Base-by-base conservation (phyloP, 2,113 vertebrate species). In the Sitta europaea region DNA sequence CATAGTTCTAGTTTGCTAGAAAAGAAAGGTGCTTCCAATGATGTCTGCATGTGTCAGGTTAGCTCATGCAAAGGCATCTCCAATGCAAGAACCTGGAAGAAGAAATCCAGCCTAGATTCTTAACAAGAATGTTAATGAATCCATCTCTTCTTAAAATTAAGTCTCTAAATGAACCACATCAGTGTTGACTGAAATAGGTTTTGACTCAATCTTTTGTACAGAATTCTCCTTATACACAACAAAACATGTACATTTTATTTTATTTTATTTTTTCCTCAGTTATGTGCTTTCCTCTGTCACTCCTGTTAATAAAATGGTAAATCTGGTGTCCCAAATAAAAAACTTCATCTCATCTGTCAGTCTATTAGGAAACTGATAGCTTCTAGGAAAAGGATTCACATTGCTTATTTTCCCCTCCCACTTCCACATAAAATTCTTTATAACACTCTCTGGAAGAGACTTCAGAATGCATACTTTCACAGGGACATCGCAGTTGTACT, bases 371-470 rank as follows among this genome's bases (percentile, higher is more conserved):
- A 77, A 51, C 31, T 27, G 5, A 38, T 73, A 65, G 4, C 13
- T 18, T 57, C 16, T 53, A 77, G 14, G 31, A 62, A 48, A 24
- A 66, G 17, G 22, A 29, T 61, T 81, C 9, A 29, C 38, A 36
- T 79, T 36, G 10, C 33, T 38, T 45, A 11, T 10, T 11, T 18
- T 27, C 38, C 8, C 3, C 14, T 2, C 2, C 11, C 2, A 3
- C 16, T 19, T 45, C 29, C 19, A 19, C 15, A 22, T 47, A 73
- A 68, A 75, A 24, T 48, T 71, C 11, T 70, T 47, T 67, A 29
- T 10, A 57, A 31, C 10, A 11, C 12, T 40, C 71, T 8, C 13
- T 48, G 17, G 31, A 59, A 63, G 21, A 93, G 38, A 54, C 57
- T 86, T 88, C 42, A 48, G 47, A 22, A n/a, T 54, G 25, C n/a